Base-by-base conservation (phyloP, 2,113 vertebrate genomes). In the Protobothrops flavoviridis region DNA sequence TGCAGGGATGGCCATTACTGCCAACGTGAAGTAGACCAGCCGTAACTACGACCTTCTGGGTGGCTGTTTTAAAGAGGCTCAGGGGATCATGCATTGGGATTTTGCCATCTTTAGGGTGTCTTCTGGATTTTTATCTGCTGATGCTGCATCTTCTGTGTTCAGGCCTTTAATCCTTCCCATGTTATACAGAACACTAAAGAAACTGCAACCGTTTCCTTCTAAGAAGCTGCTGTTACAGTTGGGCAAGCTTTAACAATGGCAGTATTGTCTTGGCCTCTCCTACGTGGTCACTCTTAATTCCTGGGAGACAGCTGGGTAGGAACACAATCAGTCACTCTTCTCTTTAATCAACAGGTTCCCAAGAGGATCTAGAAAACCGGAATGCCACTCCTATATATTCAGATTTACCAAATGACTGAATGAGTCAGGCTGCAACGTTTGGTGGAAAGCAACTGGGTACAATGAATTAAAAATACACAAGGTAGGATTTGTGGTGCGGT, bases 241-340 rank as follows among this genome's bases (percentile, higher is more conserved):
- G 92, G 50, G 17, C 0, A 3, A 95, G 89, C 90, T 94, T 90
- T 93, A 96, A 96, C 90, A 97, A 5, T 92, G 93, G 91, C 33
- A 61, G 92, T 74, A 94, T 92, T 94, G 95, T 96, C 91, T 94
- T 93, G 93, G 94, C 95, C 90, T 2, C 15, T 90, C 94, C 95
- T 39, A 21, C 91, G 89, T 94, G 85, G 89, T 85, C 95, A 91
- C 94, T 94, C 95, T 93, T n/a, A 81, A 17, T 59, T 93, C 48
- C 91, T 93, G 55, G 87, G 0, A 89, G 52, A 92, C 93, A 96
- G 93, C 94, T 94, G 95, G 85, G 90, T 50, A 45, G 55, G 45
- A 93, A 39, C 15, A 90, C 13, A 93, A 81, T 48, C 81, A 87
- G 56, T 43, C 87, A 89, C 69, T 92, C 87, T 92, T 91, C 93